These are phyloP conservation scores for Cyrtorhinus lividipennis DNA, from an alignment of 1,140 invertebrate genomes.

Conservation along the genomic window DNA sequence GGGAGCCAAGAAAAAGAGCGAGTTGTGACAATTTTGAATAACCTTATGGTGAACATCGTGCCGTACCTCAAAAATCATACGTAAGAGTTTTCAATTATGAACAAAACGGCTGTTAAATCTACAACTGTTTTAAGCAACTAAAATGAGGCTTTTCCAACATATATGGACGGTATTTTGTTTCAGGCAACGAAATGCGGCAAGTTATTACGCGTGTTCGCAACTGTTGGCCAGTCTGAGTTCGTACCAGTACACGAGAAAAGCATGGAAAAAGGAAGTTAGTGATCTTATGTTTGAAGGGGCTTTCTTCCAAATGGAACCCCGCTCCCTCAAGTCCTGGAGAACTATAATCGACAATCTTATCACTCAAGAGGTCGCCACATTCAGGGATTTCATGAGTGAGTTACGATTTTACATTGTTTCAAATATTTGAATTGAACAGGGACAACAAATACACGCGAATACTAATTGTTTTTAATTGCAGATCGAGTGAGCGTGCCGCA, in stretches of 20 bases:
- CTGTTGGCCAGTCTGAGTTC: constrained; percentile 68
- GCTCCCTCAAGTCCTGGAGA: constrained; percentile 66
- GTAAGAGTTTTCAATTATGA: too few species aligned
- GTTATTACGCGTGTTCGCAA: constrained; percentile 76
- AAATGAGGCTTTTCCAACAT: too few species aligned
- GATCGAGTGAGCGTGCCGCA: constrained; percentile 64
- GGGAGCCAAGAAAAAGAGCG: constrained; percentile 88
- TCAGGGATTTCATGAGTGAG: constrained; percentile 75
- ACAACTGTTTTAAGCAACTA: too few species aligned
- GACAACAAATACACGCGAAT: too few species aligned
- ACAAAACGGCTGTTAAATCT: too few species aligned
- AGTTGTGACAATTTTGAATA: constrained; percentile 64
- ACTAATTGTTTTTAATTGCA: constrained; percentile 29
- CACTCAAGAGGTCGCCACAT: constrained; percentile 87
- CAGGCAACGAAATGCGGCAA: constrained; percentile 62
- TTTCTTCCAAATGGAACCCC: constrained; percentile 83
- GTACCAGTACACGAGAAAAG: constrained; percentile 81
- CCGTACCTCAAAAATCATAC: constrained; percentile 83
- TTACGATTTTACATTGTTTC: constrained; percentile 19
- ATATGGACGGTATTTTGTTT: too few species aligned
- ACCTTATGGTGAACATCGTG: constrained; percentile 75
- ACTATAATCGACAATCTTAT: constrained; percentile 84
- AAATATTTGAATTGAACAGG: not conserved
- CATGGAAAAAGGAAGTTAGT: constrained; percentile 83
- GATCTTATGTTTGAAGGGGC: constrained; percentile 69